phyloP scores from a whole-genome alignment of 2,113 vertebrate species.

The Cynocephalus volans region DNA sequence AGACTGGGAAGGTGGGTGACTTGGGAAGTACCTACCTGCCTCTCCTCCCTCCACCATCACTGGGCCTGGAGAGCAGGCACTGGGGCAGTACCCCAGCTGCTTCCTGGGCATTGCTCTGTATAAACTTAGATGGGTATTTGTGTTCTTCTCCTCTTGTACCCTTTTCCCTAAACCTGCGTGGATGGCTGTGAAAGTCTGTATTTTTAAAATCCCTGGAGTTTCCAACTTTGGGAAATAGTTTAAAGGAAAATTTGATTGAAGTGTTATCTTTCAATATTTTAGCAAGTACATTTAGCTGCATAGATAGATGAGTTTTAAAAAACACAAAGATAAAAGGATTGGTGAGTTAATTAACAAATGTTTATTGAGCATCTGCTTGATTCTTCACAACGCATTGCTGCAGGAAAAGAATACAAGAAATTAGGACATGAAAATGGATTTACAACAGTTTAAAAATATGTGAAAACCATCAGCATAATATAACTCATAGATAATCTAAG shows the following conservation, averaged over 20 bases:
- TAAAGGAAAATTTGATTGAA: conserved; percentile 43
- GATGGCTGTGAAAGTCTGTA: neutral
- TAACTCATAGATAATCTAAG: neutral
- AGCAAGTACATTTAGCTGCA: neutral
- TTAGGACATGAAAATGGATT: neutral
- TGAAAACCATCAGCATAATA: neutral
- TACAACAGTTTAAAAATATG: neutral
- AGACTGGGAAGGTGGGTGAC: no score
- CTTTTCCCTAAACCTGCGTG: neutral
- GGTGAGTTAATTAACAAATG: neutral
- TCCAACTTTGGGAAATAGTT: conserved; percentile 34
- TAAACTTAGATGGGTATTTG: neutral
- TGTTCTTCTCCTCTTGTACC: neutral
- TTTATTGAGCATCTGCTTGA: conserved; percentile 26
- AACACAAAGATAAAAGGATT: neutral
- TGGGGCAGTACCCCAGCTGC: rapidly evolving
- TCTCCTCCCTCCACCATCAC: neutral
- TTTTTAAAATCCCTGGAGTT: neutral
- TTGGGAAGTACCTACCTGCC: no score
- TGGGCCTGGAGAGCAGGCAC: neutral
- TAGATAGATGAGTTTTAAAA: conserved; percentile 47
- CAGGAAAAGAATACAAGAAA: neutral
- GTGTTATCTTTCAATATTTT: conserved; percentile 32
- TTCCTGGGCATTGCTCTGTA: neutral
- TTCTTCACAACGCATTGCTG: neutral